A percentile compares a stretch with the other conserved stretches of the same genome.
These are phyloP conservation scores for Lithophane leautieri DNA, from an alignment of 2,888 invertebrate genomes.

Conservation along the genomic window DNA sequence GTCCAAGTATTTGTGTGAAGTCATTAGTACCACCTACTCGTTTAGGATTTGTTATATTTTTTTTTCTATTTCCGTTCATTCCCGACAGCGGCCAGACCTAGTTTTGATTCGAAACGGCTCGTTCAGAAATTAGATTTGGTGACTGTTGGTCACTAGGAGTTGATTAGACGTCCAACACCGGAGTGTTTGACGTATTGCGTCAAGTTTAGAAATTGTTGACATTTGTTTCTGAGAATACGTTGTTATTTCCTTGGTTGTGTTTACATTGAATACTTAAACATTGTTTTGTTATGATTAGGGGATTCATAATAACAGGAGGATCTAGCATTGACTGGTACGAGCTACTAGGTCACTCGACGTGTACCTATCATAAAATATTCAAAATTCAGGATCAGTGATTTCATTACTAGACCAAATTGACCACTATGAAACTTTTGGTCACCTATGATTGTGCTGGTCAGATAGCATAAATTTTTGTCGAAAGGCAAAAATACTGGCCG, in stretches of 20 bases:
- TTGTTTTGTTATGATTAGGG: conserved; percentile 10
- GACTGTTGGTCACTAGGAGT: conserved; percentile 39
- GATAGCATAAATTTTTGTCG: neutral
- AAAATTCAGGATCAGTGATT: neutral
- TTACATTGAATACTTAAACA: conserved; percentile 5
- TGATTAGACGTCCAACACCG: conserved; percentile 49
- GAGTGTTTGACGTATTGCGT: conserved; percentile 52
- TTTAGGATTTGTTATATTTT: conserved; percentile 68
- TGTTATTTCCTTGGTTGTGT: conserved; percentile 9
- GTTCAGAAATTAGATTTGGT: conserved; percentile 59
- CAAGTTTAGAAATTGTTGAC: conserved; percentile 52
- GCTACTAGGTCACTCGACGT: neutral
- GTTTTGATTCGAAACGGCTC: conserved; percentile 60
- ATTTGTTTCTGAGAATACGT: conserved; percentile 43
- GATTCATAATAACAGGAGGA: conserved; percentile 8
- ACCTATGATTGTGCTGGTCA: neutral
- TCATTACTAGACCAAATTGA: neutral
- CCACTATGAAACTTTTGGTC: neutral
- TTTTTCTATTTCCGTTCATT: conserved; percentile 58
- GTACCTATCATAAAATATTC: neutral
- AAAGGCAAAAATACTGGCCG: neutral
- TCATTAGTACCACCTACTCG: conserved; percentile 77
- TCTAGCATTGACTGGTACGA: neutral
- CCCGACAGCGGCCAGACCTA: conserved; percentile 48
- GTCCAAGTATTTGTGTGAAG: conserved; percentile 77